Evolutionary conservation across 2,888 invertebrate species (phyloP), one percentile per base, ranked within the genome.

Genomic region (Zeuzera pyrina): DNA sequence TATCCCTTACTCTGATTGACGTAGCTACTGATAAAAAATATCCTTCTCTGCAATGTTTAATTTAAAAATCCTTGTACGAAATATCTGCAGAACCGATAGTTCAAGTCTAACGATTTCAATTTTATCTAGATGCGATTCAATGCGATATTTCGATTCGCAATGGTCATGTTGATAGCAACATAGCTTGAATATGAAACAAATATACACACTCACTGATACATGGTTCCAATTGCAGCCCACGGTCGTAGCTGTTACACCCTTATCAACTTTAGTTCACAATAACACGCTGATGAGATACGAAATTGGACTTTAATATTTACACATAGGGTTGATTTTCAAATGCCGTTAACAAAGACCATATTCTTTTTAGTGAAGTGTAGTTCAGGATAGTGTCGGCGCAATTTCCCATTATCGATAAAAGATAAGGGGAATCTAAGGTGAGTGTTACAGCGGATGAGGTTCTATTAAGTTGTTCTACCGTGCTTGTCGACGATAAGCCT

Each of bases 361-460:
- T 15, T 39, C 25, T 39, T 37, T 42, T 31, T 25, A 13, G 13
- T 21, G 15, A 32, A 39, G 45, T 33, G 38, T 45, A 43, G 38
- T 41, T 41, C 38, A 45, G 57, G 55, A 43, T 56, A 60, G 63
- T 62, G 68, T 58, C 62, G 54, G 55, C 57, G 64, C 64, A 63
- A 68, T 69, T 59, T 54, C 52, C 61, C 48, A 65, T 68, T 68
- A 70, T 67, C 67, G 67, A 68, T 64, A 64, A 45, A 19, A 68
- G 71, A 68, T 70, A 68, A 68, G 55, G 50, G 44, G 42, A 41
- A 49, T 40, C 47, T 47, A 50, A 62, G 58, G 66, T 63, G 56
- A 57, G 57, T 61, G 63, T 67, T 66, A 64, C 58, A 59, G 52
- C 49, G 55, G 52, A 63, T 58, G 60, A 55, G 57, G 60, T 52